Conservation (phyloP, 2,888 invertebrate species). For the Pristionchus japonicus region DNA sequence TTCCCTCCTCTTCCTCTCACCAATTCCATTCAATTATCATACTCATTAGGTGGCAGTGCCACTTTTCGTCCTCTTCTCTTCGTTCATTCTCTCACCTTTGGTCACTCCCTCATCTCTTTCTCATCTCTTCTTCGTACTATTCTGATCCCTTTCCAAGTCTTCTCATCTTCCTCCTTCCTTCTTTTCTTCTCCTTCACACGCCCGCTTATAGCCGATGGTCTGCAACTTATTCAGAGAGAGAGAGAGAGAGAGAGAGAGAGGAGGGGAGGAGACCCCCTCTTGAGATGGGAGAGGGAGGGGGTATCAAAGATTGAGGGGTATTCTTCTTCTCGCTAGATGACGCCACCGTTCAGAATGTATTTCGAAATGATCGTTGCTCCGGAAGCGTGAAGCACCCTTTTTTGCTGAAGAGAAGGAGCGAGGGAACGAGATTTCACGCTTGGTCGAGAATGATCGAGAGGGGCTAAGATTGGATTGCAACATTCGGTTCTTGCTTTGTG, state of each 20-base stretch:
- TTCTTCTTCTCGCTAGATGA: neutral
- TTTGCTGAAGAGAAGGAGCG: neutral
- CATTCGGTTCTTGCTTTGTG: neutral
- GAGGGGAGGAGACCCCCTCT: neutral
- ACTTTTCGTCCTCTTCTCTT: neutral
- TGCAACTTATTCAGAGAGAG: conserved; percentile 14
- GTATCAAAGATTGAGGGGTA: conserved; percentile 12
- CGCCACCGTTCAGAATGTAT: neutral
- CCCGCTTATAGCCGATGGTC: conserved; percentile 1
- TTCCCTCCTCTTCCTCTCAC: neutral
- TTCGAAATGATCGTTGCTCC: neutral
- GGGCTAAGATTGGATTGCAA: neutral
- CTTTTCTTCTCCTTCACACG: conserved; percentile 3
- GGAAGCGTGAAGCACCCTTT: neutral
- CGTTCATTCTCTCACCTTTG: neutral
- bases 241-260: neutral
- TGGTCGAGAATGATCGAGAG: neutral
- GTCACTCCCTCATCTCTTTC: neutral
- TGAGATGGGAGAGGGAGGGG: conserved; percentile 20
- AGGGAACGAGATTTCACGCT: neutral
- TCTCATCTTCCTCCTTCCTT: conserved; percentile 28
- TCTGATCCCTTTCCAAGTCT: neutral
- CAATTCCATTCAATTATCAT: conserved; percentile 41
- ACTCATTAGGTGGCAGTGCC: conserved; percentile 21
- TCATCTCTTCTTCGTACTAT: neutral